Conservation (phyloP, 1,140 invertebrate species). For the Ceratina japonica region DNA sequence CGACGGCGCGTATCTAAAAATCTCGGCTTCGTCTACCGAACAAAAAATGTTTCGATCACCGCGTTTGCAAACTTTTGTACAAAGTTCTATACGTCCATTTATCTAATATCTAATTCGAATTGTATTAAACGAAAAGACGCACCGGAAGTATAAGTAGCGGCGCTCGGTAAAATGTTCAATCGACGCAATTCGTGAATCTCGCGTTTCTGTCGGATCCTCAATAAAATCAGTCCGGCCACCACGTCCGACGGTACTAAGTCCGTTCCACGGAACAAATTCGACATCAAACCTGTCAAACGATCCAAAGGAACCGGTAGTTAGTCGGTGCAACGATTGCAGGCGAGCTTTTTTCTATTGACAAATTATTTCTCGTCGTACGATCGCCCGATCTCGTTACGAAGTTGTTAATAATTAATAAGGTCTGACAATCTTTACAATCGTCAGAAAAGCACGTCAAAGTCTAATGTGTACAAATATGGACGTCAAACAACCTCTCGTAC, state of each 20-base stretch:
- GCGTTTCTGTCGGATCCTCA: constrained; percentile 86
- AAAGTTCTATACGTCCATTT: too few relatives aligned
- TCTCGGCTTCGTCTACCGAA: constrained; percentile 58
- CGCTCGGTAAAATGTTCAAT: constrained; percentile 84
- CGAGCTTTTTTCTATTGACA: too few relatives aligned
- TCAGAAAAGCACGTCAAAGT: too few relatives aligned
- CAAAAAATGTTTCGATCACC: neutral
- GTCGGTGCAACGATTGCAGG: too few relatives aligned
- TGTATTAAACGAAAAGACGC: constrained; percentile 37
- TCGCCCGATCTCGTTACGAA: too few relatives aligned
- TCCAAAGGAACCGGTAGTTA: neutral
- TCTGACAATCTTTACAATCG: too few relatives aligned
- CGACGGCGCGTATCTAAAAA: constrained; percentile 82
- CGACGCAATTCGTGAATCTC: constrained; percentile 85
- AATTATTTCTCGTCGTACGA: too few relatives aligned
- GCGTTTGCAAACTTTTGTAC: too few relatives aligned
- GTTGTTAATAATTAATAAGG: too few relatives aligned
- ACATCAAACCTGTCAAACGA: constrained; percentile 83
- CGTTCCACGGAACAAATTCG: constrained; percentile 88
- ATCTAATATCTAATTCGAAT: too few relatives aligned
- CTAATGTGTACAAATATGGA: too few relatives aligned
- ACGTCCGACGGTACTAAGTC: constrained; percentile 94
- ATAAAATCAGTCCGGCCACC: constrained; percentile 90
- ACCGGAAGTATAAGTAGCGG: constrained; percentile 83
- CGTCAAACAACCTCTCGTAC: too few relatives aligned